Evolutionary conservation across 2,113 vertebrate genomes (phyloP).

Genomic region (Hirundichthys speculiger): DNA sequence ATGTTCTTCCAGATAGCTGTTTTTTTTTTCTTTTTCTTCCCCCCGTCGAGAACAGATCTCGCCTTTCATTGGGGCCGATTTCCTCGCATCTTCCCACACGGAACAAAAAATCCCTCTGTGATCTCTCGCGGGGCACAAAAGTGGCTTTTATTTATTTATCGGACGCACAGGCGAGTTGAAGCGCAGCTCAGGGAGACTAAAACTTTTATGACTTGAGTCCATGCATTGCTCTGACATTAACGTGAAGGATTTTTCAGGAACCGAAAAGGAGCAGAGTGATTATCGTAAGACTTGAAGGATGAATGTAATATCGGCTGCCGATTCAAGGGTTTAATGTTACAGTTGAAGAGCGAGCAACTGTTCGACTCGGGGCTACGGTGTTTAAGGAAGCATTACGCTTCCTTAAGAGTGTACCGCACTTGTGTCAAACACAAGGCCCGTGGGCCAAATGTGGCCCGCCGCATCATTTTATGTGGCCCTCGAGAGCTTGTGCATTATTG

Average conservation of each 20-base stretch:
- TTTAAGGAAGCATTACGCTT: constrained; percentile 14
- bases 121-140: constrained; percentile 68
- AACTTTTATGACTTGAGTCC: constrained; percentile 45
- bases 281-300: constrained; percentile 38
- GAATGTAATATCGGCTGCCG: constrained; percentile 38
- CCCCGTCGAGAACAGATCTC: constrained; percentile 60
- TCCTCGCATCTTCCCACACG: constrained; percentile 73
- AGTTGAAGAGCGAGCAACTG: constrained; percentile 39
- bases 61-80: constrained; percentile 63
- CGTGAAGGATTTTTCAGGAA: constrained; percentile 23
- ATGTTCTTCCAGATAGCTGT: constrained; percentile 54
- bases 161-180: constrained; percentile 49
- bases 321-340: constrained; percentile 41
- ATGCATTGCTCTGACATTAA: constrained; percentile 39
- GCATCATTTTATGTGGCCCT: too few relatives aligned
- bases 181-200: constrained; percentile 42
- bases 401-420: too few relatives aligned
- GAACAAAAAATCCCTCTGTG: constrained; percentile 75
- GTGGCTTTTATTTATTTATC: constrained; percentile 74
- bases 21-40: constrained; percentile 39
- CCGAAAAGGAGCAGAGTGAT: constrained; percentile 9
- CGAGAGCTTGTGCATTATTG: too few relatives aligned
- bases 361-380: constrained; percentile 12
- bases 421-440: too few relatives aligned
- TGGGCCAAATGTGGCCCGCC: too few relatives aligned